Evolutionary conservation across 2,797 vertebrate species (phyloP), one percentile per base, ranked within the genome.

Genomic region (Valencia hispanica): DNA sequence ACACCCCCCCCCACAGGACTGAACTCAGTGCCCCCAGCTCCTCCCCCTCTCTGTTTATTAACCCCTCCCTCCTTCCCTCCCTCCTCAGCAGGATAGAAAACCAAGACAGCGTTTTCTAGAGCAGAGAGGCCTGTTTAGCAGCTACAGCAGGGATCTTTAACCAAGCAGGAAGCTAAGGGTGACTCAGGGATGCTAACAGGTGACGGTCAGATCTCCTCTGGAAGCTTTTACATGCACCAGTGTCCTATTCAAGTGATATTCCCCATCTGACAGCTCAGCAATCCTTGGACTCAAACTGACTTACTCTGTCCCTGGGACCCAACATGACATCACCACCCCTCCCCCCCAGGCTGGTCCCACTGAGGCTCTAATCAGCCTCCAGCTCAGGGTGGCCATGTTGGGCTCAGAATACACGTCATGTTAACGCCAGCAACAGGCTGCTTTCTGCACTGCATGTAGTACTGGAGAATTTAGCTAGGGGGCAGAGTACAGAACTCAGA

Each of bases 11-110:
- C 70, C 43, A 51, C 75, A 71, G 71, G 65, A 72, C 74, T 85
- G 89, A 95, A 94, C 94, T 89, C 94, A 71, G 30, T 94, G 90
- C 79, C 91, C 93, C 81, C 69, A 25, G 73, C 72, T 72, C 79
- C 73, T n/a, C 78, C 59, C 73, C 39, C 74, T 69, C 53, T 36
- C 17, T 22, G 34, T 39, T 36, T 63, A 36, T 25, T 63, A 63
- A 18, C 22, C 59, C 61, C 57, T 59, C 36, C 18, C 66, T 48
- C 47, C 50, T n/a, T 55, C 41, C 18, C 68, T 51, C 43, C 22
- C 77, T 85, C 36, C 59, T 85, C 74, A 57, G 70, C 61, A 63
- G 20, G 9, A 34, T 9, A 20, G 57, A 61, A n/a, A n/a, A n/a
- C n/a, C n/a, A n/a, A n/a, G n/a, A n/a, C n/a, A n/a, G n/a, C n/a